These are phyloP conservation scores for Xestia xanthographa DNA, from an alignment of 2,888 invertebrate genomes.

Conservation along the genomic window DNA sequence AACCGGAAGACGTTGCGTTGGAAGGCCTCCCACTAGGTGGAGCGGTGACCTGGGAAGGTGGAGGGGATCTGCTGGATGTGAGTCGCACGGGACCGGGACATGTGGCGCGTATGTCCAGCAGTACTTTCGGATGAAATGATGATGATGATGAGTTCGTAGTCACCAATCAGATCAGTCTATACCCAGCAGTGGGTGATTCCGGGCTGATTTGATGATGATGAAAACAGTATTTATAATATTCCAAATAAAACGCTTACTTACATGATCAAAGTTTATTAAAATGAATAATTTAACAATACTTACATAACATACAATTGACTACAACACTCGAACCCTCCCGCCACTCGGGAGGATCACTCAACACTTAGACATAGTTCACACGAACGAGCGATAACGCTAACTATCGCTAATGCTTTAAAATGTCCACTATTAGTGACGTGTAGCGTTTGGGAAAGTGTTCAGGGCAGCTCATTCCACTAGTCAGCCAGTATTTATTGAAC, in stretches of 20 bases:
- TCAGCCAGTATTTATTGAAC: neutral
- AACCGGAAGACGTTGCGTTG: no score
- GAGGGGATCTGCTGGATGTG: no score
- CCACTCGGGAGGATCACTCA: neutral
- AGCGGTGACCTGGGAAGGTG: no score
- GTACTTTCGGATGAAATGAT: no score
- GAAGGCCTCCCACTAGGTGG: no score
- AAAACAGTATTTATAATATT: neutral
- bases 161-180: no score
- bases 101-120: no score
- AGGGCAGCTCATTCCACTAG: neutral
- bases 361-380: slow-evolving; percentile 21
- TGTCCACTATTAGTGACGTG: neutral
- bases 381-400: neutral
- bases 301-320: slow-evolving; percentile 35
- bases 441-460: neutral
- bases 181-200: no score
- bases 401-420: neutral
- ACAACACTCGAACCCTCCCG: slow-evolving; percentile 1
- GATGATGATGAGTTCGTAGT: no score
- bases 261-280: slow-evolving; percentile 55
- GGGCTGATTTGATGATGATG: no score
- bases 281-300: slow-evolving; percentile 62
- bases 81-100: no score
- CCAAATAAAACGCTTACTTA: slow-evolving; percentile 1